Conservation (phyloP, 2,888 invertebrate genomes). For the Eledona agricola region DNA sequence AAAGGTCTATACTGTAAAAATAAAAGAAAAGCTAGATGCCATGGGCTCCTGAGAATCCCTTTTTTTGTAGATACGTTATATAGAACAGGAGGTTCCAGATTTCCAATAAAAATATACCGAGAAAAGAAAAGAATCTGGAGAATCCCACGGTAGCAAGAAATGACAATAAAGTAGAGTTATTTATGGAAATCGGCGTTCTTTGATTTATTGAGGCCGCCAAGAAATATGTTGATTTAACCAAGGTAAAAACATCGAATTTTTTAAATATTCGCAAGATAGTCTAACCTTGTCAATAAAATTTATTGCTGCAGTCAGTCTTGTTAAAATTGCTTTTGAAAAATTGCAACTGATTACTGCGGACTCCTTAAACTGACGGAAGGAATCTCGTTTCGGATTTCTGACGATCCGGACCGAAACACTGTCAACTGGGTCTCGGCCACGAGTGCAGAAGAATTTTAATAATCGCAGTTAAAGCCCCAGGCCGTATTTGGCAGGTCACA, state of each 20-base stretch:
- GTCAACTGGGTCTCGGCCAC: slow-evolving; percentile 3
- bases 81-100: no score
- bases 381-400: slow-evolving; percentile 10
- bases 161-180: slow-evolving; percentile 30
- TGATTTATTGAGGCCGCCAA: slow-evolving; percentile 41
- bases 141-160: neutral
- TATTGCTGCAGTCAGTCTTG: slow-evolving; percentile 28
- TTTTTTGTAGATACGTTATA: no score
- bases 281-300: slow-evolving; percentile 41
- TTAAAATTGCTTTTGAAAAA: slow-evolving; percentile 37
- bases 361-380: slow-evolving; percentile 3
- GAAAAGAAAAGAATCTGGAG: no score
- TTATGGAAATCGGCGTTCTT: slow-evolving; percentile 39
- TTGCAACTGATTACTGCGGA: slow-evolving; percentile 21
- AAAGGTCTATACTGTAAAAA: no score
- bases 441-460: slow-evolving; percentile 36
- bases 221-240: slow-evolving; percentile 41
- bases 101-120: no score
- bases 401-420: slow-evolving; percentile 13
- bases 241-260: slow-evolving; percentile 39
- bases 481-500: slow-evolving; percentile 29
- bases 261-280: slow-evolving; percentile 39
- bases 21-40: no score
- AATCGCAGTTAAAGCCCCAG: slow-evolving; percentile 15
- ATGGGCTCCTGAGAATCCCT: no score